These are phyloP conservation scores for Drosophila rellima DNA, from an alignment of 2,888 invertebrate species.

Conservation along the genomic window DNA sequence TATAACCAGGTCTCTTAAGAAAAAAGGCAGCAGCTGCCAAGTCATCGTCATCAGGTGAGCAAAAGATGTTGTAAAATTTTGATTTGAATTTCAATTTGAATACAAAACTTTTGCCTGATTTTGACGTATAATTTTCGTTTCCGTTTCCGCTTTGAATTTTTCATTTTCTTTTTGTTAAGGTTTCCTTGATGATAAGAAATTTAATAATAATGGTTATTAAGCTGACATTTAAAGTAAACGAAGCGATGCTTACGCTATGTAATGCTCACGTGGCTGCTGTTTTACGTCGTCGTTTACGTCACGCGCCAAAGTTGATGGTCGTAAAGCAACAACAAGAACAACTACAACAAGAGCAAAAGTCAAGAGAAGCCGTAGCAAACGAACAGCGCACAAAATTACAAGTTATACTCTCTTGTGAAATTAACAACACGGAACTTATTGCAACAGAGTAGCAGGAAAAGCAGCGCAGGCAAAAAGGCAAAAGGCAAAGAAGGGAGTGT, in stretches of 20 bases:
- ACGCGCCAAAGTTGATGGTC: conserved; percentile 67
- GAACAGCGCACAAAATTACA: conserved; percentile 68
- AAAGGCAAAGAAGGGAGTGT: conserved; percentile 1
- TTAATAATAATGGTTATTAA: conserved; percentile 60
- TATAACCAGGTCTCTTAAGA: conserved; percentile 84
- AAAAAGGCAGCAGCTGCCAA: conserved; percentile 78
- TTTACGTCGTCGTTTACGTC: conserved; percentile 75
- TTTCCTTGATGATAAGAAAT: conserved; percentile 22
- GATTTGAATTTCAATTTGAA: conserved; percentile 20
- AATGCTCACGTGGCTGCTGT: conserved; percentile 71
- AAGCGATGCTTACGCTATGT: conserved; percentile 63
- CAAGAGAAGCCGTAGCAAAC: conserved; percentile 54
- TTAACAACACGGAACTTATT: conserved; percentile 83
- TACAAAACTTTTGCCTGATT: conserved; percentile 16
- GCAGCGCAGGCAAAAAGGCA: conserved; percentile 2
- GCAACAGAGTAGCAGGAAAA: conserved; percentile 50
- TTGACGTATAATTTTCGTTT: conserved; percentile 23
- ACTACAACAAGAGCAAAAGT: conserved; percentile 18
- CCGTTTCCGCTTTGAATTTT: conserved; percentile 27
- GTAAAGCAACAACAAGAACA: conserved; percentile 38
- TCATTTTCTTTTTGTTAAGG: conserved; percentile 7
- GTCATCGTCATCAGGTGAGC: conserved; percentile 40
- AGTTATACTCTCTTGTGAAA: conserved; percentile 79
- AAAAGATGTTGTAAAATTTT: conserved; percentile 14
- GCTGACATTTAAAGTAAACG: conserved; percentile 74